Evolutionary conservation across 2,797 vertebrate genomes (phyloP).

Genomic region (Protosalanx chinensis): DNA sequence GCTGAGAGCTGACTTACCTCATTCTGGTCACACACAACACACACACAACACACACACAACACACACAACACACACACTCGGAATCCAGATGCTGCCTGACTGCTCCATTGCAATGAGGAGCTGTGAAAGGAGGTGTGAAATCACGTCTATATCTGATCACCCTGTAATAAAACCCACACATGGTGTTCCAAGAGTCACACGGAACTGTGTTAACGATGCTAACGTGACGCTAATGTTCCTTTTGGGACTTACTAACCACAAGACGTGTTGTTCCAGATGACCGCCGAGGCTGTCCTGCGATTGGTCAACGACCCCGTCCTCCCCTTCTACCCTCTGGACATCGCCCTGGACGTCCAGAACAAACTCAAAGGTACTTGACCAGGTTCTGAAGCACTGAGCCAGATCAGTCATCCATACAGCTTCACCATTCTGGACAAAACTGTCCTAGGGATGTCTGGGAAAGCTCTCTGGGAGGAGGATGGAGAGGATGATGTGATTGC

Average conservation of each 20-base stretch:
- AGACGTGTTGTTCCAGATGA: slow-evolving; percentile 74
- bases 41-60: too few species aligned
- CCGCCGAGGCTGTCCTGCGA: slow-evolving; percentile 84
- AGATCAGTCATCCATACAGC: background rate
- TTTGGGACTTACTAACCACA: background rate
- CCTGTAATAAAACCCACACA: background rate
- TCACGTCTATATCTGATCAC: background rate
- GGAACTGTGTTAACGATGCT: too few species aligned
- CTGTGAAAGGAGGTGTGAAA: background rate
- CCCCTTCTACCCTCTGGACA: slow-evolving; percentile 89
- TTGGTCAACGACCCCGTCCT: slow-evolving; percentile 86
- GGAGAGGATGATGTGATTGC: too few species aligned
- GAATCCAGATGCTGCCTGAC: background rate
- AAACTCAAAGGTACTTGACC: slow-evolving; percentile 84
- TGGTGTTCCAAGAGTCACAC: too few species aligned
- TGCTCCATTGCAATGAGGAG: background rate
- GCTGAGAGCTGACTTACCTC: slow-evolving; percentile 9
- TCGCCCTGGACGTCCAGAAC: slow-evolving; percentile 89
- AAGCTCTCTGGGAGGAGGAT: too few species aligned
- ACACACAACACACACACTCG: background rate
- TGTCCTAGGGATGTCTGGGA: too few species aligned
- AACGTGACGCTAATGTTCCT: too few species aligned
- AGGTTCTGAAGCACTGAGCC: background rate
- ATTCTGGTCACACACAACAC: background rate
- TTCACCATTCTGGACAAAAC: too few species aligned